Percentiles rank a stretch among this genome's conserved stretches.
Evolutionary conservation across 1,140 invertebrate genomes (phyloP).

Genomic region (Nasonia longicornis): DNA sequence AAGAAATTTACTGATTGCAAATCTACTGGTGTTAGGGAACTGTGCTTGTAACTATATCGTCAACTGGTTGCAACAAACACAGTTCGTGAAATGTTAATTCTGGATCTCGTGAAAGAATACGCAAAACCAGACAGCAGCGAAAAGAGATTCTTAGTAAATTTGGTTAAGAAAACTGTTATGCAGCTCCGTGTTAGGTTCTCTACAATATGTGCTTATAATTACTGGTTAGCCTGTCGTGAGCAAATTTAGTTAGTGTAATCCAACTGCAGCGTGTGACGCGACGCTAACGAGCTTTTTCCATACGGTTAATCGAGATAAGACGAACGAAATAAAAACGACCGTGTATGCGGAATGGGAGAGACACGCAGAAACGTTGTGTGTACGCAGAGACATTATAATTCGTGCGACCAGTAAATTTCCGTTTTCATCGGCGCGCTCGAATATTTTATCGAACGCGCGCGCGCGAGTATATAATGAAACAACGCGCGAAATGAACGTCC

Average conservation of each 20-base stretch:
- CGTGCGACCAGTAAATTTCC: not conserved
- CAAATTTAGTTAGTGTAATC: slow-evolving; percentile 28
- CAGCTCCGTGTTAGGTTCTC: slow-evolving; percentile 49
- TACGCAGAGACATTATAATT: not conserved
- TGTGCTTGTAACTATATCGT: slow-evolving; percentile 63
- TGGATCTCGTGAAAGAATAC: slow-evolving; percentile 3
- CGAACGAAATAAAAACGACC: not conserved
- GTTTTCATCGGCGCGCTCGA: not conserved
- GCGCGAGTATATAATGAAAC: not conserved
- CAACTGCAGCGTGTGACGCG: not conserved
- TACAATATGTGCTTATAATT: slow-evolving; percentile 14
- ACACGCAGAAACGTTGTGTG: not conserved
- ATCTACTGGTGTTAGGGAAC: slow-evolving; percentile 53
- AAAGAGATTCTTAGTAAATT: not conserved
- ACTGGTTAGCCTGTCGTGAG: slow-evolving; percentile 6
- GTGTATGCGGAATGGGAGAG: not conserved
- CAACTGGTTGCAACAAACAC: slow-evolving; percentile 65
- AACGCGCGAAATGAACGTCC: not conserved
- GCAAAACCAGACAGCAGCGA: slow-evolving; percentile 30
- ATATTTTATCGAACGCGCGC: not conserved
- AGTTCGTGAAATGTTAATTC: slow-evolving; percentile 56
- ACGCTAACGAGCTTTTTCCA: not conserved
- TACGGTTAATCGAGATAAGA: slow-evolving; percentile 4
- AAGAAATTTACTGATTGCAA: not conserved
- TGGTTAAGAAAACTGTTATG: slow-evolving; percentile 26